These are phyloP conservation scores for Leptura quadrifasciata DNA, from an alignment of 2,888 invertebrate genomes.

Conservation along the genomic window DNA sequence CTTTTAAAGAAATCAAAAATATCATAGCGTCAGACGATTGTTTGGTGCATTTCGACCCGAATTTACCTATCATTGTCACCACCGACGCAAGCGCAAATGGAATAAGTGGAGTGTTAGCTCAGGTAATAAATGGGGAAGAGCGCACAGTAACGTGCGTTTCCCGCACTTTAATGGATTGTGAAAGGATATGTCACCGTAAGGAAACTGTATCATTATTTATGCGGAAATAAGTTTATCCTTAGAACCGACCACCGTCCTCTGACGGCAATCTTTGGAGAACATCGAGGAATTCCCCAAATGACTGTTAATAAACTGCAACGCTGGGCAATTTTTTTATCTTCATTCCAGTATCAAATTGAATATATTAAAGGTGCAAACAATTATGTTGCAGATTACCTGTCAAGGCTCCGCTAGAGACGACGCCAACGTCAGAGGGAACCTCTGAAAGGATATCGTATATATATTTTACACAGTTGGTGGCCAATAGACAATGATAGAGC, in stretches of 20 bases:
- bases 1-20: constrained; percentile 46
- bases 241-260: background rate
- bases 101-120: constrained; percentile 32
- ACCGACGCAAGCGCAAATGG: constrained; percentile 41
- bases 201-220: background rate
- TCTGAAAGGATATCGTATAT: constrained; percentile 26
- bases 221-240: background rate
- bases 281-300: background rate
- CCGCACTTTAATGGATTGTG: constrained; percentile 39
- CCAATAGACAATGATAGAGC: constrained; percentile 35
- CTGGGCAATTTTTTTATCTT: constrained; percentile 18
- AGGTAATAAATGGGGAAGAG: constrained; percentile 26
- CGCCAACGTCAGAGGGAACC: constrained; percentile 26
- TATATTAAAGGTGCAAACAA: constrained; percentile 33
- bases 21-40: constrained; percentile 38
- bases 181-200: constrained; percentile 17
- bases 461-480: constrained; percentile 27
- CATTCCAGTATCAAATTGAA: constrained; percentile 34
- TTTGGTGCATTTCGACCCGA: constrained; percentile 47
- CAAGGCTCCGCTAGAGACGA: constrained; percentile 25
- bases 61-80: constrained; percentile 40
- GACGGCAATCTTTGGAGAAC: background rate
- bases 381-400: constrained; percentile 35
- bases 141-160: constrained; percentile 39
- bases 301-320: background rate